Evolutionary conservation across 2,888 invertebrate species (phyloP), one percentile per base, ranked within the genome.

Genomic region (Ophion costatus): DNA sequence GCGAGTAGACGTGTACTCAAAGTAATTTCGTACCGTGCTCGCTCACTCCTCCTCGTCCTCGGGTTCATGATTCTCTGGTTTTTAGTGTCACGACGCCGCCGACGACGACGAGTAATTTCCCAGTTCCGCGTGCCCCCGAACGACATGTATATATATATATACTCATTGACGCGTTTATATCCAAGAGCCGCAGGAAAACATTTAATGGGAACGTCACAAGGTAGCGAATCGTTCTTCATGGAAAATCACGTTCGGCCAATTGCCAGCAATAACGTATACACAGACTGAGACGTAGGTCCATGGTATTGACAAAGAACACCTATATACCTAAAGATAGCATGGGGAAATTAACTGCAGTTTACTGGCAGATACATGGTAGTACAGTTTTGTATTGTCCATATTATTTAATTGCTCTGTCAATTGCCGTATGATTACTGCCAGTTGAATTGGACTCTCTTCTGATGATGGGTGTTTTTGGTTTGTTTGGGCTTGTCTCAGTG

Each of bases 151-250:
- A 51, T 51, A 51, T 51, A 14, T 51, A 17, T 51, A 51, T 14
- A 69, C 14, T 33, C 75, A 51, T 56, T 76, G 38, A 33, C 38
- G 66, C 24, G 33, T 33, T 56, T 22, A 66, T 51, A 51, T 51
- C 51, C 56, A 33, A 29, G 38, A 66, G 33, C 38, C 66, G 56
- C n/a, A 22, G 56, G 17, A 51, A 66, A 76, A 51, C 61, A 61
- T 69, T 83, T 74, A 69, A 83, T 77, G 51, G 82, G 66, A 71
- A 69, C 71, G 70, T 77, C 76, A 45, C 64, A 42, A 66, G 64
- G 17, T 24, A 71, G 59, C 67, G 82, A 76, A 82, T 77, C 42
- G 76, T 71, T 82, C 77, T 77, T 82, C 76, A 71, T 56, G 57
- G 61, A 64, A 71, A 77, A 71, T 42, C 70, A 63, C 33, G 57